Evolutionary conservation across 2,888 invertebrate species (phyloP).

Genomic region (Andrena hattorfiana): DNA sequence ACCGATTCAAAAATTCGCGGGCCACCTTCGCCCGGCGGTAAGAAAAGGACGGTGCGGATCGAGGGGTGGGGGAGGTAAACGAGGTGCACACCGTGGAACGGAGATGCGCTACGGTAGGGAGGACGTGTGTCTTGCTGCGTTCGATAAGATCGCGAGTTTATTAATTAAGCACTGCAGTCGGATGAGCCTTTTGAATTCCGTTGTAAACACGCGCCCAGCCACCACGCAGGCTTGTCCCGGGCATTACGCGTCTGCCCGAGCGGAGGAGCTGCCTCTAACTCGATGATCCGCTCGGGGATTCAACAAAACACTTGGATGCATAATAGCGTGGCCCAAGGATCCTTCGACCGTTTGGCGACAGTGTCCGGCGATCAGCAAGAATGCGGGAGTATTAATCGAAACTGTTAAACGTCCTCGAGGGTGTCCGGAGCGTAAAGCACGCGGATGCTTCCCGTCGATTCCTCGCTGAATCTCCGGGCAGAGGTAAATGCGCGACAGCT

Average conservation of each 20-base stretch:
- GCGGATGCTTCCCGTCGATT: not conserved
- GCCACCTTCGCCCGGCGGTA: slow-evolving; percentile 38
- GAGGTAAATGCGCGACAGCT: not conserved
- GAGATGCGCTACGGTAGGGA: slow-evolving; percentile 43
- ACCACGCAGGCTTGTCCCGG: slow-evolving; percentile 44
- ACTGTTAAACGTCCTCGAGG: not conserved
- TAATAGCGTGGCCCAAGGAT: not conserved
- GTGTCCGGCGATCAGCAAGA: not conserved
- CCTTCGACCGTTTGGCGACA: not conserved
- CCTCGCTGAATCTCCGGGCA: not conserved
- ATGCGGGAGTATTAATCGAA: slow-evolving; percentile 23
- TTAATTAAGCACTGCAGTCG: slow-evolving; percentile 71
- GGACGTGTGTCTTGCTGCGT: slow-evolving; percentile 67
- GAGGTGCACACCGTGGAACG: slow-evolving; percentile 18
- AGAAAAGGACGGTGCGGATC: slow-evolving; percentile 24
- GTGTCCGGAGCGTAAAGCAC: not conserved
- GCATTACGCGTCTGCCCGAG: slow-evolving; percentile 33
- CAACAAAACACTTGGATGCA: slow-evolving; percentile 11
- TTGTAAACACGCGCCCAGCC: slow-evolving; percentile 58
- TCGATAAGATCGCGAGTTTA: slow-evolving; percentile 75
- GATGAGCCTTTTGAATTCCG: slow-evolving; percentile 64
- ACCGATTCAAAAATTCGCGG: slow-evolving; percentile 68
- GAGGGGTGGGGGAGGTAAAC: not conserved
- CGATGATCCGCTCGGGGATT: slow-evolving; percentile 37
- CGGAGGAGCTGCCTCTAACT: slow-evolving; percentile 40